Conservation (phyloP, 2,113 vertebrate species). For the Pluvialis apricaria region DNA sequence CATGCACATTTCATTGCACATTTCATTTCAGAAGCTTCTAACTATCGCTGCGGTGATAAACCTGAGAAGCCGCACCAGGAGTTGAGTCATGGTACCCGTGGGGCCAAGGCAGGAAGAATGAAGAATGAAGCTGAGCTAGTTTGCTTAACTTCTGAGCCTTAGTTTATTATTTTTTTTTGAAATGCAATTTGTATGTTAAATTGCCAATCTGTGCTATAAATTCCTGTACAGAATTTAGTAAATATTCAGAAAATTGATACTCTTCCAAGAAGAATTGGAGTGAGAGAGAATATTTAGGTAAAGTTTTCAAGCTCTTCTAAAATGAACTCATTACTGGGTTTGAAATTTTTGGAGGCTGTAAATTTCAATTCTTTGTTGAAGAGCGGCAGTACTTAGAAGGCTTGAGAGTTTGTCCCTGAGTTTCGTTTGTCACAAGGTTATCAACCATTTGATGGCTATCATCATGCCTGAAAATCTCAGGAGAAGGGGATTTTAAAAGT, state of each 20-base stretch:
- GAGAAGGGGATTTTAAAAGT: slow-evolving; percentile 37
- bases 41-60: neutral
- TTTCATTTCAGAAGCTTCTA: slow-evolving; percentile 39
- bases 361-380: neutral
- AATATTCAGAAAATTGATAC: neutral
- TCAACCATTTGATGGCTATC: slow-evolving; percentile 46
- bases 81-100: neutral
- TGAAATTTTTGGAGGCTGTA: neutral
- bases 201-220: neutral
- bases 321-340: neutral
- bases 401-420: slow-evolving; percentile 2
- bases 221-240: neutral
- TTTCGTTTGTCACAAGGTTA: slow-evolving; percentile 57
- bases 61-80: neutral
- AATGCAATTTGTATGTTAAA: neutral
- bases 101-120: slow-evolving; percentile 1
- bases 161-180: neutral
- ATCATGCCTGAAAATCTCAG: slow-evolving; percentile 34
- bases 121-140: neutral
- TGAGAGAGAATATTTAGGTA: neutral
- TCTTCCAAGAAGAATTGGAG: neutral
- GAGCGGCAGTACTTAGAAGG: neutral
- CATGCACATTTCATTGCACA: neutral
- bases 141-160: neutral
- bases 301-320: neutral